Evolutionary conservation across 2,113 vertebrate species (phyloP).

Genomic region (Cyprinodon variegatus): DNA sequence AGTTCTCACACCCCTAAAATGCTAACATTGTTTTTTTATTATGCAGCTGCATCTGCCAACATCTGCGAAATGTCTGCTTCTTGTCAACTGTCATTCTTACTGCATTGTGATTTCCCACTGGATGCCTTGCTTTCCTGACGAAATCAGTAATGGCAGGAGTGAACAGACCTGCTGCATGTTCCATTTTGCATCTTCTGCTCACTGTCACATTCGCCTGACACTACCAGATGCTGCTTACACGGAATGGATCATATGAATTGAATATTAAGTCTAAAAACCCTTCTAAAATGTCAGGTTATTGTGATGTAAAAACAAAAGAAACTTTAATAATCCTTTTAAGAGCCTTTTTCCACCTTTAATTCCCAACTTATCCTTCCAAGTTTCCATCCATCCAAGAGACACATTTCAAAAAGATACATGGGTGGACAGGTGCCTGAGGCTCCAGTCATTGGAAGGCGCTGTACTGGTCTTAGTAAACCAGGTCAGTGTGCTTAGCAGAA

Average conservation of each 20-base stretch:
- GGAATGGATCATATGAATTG: not conserved
- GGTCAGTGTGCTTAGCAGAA: not conserved
- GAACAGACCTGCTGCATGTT: constrained; percentile 29
- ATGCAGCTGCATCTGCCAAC: constrained; percentile 4
- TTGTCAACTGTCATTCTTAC: constrained; percentile 2
- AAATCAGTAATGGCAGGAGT: constrained; percentile 44
- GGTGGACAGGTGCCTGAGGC: too few relatives aligned
- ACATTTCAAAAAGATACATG: too few relatives aligned
- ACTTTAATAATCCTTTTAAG: not conserved
- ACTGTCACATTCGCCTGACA: constrained; percentile 25
- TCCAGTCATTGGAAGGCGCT: too few relatives aligned
- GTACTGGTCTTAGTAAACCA: too few relatives aligned
- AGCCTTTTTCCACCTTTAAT: not conserved
- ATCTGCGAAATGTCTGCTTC: constrained; percentile 4
- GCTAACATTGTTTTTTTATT: not conserved
- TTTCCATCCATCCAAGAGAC: too few relatives aligned
- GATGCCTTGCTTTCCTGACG: constrained; percentile 24
- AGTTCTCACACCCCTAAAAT: not conserved
- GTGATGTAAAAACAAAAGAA: not conserved
- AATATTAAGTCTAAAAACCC: not conserved
- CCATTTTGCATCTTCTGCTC: constrained; percentile 37
- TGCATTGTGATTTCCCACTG: constrained; percentile 6
- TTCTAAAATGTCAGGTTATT: not conserved
- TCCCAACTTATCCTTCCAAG: not conserved
- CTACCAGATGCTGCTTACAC: constrained; percentile 33